A percentile compares a stretch with the other conserved stretches of the same genome.
phyloP scores from a whole-genome alignment of 1,140 invertebrate species.

The Drosophila virilis region DNA sequence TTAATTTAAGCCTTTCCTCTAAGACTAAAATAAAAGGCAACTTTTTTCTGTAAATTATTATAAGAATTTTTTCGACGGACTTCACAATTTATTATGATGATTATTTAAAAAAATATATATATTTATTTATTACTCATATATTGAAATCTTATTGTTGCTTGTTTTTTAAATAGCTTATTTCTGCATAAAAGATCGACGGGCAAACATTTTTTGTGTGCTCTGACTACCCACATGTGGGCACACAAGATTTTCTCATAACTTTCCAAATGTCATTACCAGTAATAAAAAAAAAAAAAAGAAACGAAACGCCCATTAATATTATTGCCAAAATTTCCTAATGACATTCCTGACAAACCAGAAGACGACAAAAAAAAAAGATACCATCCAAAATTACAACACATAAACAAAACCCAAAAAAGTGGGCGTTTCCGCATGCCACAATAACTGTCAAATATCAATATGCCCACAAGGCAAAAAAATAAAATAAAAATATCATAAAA shows the following conservation, averaged over 20 bases:
- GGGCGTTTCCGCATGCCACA: constrained; percentile 69
- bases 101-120: too few species aligned
- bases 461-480: constrained; percentile 39
- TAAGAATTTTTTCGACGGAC: too few species aligned
- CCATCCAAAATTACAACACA: constrained; percentile 47
- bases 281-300: constrained; percentile 45
- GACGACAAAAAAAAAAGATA: background rate
- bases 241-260: background rate
- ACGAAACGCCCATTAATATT: constrained; percentile 5
- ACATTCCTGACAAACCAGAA: constrained; percentile 10
- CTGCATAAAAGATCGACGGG: too few species aligned
- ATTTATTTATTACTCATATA: too few species aligned
- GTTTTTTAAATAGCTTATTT: too few species aligned
- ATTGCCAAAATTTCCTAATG: constrained; percentile 15
- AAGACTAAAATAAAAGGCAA: too few species aligned
- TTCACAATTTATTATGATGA: too few species aligned
- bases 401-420: constrained; percentile 64
- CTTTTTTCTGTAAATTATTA: too few species aligned
- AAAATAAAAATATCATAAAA: constrained; percentile 61
- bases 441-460: constrained; percentile 76
- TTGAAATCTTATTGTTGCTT: too few species aligned
- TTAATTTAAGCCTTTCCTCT: too few species aligned
- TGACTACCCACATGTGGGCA: too few species aligned
- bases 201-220: too few species aligned
- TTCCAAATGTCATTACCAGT: constrained; percentile 4